A percentile compares a stretch with the other conserved stretches of the same genome.
Evolutionary conservation across 2,797 vertebrate species (phyloP).

Genomic region (Orientallactaga sibirica): DNA sequence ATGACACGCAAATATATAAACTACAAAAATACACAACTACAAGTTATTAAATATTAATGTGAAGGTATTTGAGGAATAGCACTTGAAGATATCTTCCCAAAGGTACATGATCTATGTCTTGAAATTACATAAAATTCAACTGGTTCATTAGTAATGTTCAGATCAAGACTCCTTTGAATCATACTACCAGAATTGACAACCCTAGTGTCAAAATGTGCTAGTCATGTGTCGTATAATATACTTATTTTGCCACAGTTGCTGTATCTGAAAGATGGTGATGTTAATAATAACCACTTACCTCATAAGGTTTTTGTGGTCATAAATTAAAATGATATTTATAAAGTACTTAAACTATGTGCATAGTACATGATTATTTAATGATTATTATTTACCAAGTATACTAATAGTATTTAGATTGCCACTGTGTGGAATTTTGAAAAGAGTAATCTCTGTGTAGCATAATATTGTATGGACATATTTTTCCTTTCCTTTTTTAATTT

Average conservation of each 20-base stretch:
- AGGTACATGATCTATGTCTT: not conserved
- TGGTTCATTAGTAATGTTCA: constrained; percentile 11
- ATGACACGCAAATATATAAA: not conserved
- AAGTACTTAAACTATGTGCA: not conserved
- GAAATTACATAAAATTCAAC: constrained; percentile 38
- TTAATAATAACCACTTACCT: constrained; percentile 8
- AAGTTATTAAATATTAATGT: not conserved
- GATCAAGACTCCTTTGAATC: not conserved
- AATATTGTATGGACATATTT: not conserved
- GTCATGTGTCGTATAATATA: not conserved
- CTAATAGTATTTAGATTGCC: constrained; percentile 26
- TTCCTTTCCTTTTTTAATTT: not conserved
- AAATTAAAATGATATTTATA: constrained; percentile 18
- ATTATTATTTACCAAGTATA: not conserved
- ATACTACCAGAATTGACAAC: not conserved
- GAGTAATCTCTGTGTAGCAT: not conserved
- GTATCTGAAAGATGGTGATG: not conserved
- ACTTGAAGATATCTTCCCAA: not conserved
- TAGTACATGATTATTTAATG: not conserved
- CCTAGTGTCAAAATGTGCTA: not conserved
- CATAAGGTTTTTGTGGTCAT: not conserved
- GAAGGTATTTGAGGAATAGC: not conserved
- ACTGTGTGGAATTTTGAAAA: constrained; percentile 23
- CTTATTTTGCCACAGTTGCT: not conserved
- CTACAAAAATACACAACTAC: not conserved